Conservation (phyloP, 2,888 invertebrate genomes). For the Cotesia congregata region DNA sequence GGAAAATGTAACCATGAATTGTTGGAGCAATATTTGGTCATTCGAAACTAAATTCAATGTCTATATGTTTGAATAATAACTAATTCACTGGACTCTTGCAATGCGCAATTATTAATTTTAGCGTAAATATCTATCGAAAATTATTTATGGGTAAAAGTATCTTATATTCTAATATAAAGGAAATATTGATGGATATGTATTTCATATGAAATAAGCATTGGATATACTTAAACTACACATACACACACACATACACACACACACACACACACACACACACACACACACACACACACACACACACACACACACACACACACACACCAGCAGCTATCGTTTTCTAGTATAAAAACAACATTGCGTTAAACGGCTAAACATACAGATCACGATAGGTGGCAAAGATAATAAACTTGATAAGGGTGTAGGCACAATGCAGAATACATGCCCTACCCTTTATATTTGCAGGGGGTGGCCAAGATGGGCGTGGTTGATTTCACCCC, state of each 20-base stretch:
- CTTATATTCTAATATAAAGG: neutral
- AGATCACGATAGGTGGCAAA: constrained; percentile 54
- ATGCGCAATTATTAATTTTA: neutral
- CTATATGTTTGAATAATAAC: neutral
- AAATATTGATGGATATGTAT: neutral
- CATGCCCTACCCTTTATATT: constrained; percentile 51
- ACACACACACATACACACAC: neutral
- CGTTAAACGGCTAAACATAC: constrained; percentile 44
- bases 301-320: constrained; percentile 20
- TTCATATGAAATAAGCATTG: neutral
- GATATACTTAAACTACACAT: neutral
- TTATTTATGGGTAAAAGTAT: neutral
- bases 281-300: constrained; percentile 25
- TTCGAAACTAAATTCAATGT: neutral
- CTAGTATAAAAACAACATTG: constrained; percentile 18
- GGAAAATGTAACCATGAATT: neutral
- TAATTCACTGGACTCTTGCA: neutral
- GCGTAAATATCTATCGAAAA: neutral
- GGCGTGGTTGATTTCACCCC: constrained; percentile 63
- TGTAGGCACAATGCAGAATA: constrained; percentile 59
- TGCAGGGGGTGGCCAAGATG: constrained; percentile 51
- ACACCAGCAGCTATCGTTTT: neutral
- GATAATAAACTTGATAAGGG: constrained; percentile 71
- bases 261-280: neutral
- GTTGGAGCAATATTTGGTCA: neutral